These are phyloP conservation scores for Hypolimnas misippus DNA, from an alignment of 2,888 invertebrate species.

Conservation along the genomic window DNA sequence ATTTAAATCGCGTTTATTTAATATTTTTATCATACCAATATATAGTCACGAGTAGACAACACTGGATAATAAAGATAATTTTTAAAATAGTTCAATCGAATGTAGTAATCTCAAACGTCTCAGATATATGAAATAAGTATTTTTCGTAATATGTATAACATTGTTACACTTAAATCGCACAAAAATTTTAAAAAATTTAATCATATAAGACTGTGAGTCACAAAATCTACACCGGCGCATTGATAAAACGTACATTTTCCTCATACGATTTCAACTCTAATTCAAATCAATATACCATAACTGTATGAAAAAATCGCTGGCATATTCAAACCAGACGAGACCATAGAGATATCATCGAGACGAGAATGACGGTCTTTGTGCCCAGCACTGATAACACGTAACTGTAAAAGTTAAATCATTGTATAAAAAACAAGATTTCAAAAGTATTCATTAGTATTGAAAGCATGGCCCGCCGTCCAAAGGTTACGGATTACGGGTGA, in stretches of 20 bases:
- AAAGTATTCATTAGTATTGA: conserved; percentile 12
- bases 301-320: neutral
- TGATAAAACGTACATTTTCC: neutral
- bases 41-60: no score
- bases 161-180: neutral
- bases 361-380: neutral
- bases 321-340: neutral
- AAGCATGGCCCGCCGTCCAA: neutral
- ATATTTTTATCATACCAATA: no score
- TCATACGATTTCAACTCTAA: neutral
- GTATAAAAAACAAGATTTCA: neutral
- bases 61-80: no score
- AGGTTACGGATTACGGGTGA: conserved; percentile 15
- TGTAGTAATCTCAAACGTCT: no score
- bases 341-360: neutral
- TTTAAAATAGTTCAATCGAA: no score
- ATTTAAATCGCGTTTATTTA: conserved; percentile 1
- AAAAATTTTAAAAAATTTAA: neutral
- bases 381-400: neutral
- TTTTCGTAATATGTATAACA: neutral
- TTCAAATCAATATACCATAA: neutral
- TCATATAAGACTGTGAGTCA: neutral
- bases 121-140: no score
- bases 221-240: neutral
- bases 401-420: neutral